phyloP scores from a whole-genome alignment of 2,888 invertebrate genomes.

The Entomobrya multifasciata region DNA sequence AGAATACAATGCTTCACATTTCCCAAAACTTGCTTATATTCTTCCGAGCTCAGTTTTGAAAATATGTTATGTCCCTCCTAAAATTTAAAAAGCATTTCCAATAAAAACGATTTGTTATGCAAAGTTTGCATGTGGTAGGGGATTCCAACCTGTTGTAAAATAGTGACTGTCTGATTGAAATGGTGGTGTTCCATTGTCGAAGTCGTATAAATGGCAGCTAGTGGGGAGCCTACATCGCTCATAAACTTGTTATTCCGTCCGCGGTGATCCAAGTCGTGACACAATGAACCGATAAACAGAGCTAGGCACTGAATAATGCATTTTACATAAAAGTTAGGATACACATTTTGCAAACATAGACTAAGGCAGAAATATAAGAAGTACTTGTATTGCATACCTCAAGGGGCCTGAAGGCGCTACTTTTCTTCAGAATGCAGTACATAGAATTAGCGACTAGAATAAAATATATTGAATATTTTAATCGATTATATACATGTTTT shows the following conservation, averaged over 20 bases:
- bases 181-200: conserved; percentile 92
- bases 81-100: conserved; percentile 79
- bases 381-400: too few relatives aligned
- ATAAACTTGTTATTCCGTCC: conserved; percentile 94
- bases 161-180: conserved; percentile 93
- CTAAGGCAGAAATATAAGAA: background rate
- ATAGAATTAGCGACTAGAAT: conserved; percentile 89
- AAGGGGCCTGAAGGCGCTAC: conserved; percentile 84
- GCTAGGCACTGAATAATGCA: conserved; percentile 89
- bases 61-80: conserved; percentile 94
- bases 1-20: conserved; percentile 91
- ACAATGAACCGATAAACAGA: conserved; percentile 89
- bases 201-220: conserved; percentile 92
- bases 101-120: too few relatives aligned
- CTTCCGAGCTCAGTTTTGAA: conserved; percentile 86
- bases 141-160: conserved; percentile 86
- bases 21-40: conserved; percentile 89
- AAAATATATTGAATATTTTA: too few relatives aligned
- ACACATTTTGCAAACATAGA: too few relatives aligned
- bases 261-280: conserved; percentile 93
- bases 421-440: conserved; percentile 87
- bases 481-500: too few relatives aligned
- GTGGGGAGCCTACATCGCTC: conserved; percentile 90
- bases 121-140: background rate
- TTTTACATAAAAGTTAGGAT: too few relatives aligned